phyloP scores from a whole-genome alignment of 2,113 vertebrate genomes.

The Cyphomyrus discorhynchus region DNA sequence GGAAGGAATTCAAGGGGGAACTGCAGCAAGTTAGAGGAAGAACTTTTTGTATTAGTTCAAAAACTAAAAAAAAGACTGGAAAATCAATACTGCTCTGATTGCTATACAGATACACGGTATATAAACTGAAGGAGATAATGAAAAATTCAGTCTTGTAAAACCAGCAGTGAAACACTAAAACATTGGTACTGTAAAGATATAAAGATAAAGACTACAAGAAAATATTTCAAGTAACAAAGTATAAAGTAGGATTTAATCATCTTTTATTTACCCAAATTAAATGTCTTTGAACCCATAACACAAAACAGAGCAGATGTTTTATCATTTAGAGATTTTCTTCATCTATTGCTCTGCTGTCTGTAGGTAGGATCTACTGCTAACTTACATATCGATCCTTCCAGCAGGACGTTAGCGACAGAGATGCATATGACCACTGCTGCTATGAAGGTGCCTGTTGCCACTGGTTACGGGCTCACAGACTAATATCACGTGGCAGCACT shows the following conservation, averaged over 20 bases:
- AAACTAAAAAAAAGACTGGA: background rate
- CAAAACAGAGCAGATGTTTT: background rate
- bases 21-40: background rate
- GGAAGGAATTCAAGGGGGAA: conserved; percentile 4
- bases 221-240: background rate
- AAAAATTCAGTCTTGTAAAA: conserved; percentile 11
- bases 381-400: background rate
- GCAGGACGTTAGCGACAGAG: background rate
- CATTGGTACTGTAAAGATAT: background rate
- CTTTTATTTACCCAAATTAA: background rate
- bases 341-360: background rate
- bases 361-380: background rate
- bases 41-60: background rate
- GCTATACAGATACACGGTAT: background rate
- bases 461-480: background rate
- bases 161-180: background rate
- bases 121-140: background rate
- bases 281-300: background rate
- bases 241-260: background rate
- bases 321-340: background rate
- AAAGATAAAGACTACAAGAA: background rate
- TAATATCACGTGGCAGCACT: background rate
- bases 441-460: background rate
- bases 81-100: conserved; percentile 10
- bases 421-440: background rate